These are phyloP conservation scores for Girardia tigrina DNA, from an alignment of 2,888 invertebrate species.

Conservation along the genomic window DNA sequence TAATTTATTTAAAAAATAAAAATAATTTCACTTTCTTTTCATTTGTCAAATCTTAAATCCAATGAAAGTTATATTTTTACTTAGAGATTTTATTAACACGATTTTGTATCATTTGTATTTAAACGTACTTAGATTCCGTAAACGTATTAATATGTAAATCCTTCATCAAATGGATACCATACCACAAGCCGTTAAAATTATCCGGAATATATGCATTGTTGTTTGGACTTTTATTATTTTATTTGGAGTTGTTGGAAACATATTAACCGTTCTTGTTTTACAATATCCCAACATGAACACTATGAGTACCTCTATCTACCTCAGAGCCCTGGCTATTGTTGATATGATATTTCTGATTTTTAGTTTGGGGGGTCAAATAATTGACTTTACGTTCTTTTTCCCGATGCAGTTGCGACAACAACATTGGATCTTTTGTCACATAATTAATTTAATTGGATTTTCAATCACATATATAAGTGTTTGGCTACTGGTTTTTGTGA, in stretches of 20 bases:
- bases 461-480: slow-evolving; percentile 28
- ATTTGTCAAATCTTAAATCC: too few relatives aligned
- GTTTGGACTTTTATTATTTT: slow-evolving; percentile 32
- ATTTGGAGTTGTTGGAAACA: slow-evolving; percentile 34
- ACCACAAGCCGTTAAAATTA: slow-evolving; percentile 12
- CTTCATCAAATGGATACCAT: slow-evolving; percentile 3
- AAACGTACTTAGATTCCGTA: too few relatives aligned
- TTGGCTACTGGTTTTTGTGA: slow-evolving; percentile 33
- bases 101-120: too few relatives aligned
- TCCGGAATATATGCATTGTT: slow-evolving; percentile 16
- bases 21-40: too few relatives aligned
- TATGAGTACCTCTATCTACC: slow-evolving; percentile 33
- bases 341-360: slow-evolving; percentile 34
- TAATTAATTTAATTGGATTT: neutral
- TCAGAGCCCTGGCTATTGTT: slow-evolving; percentile 33
- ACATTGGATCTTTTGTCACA: slow-evolving; percentile 2
- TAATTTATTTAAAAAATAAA: too few relatives aligned
- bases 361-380: slow-evolving; percentile 24
- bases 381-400: slow-evolving; percentile 32
- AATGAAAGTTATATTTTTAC: too few relatives aligned
- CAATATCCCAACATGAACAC: slow-evolving; percentile 27
- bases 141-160: too few relatives aligned
- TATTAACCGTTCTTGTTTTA: slow-evolving; percentile 34
- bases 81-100: too few relatives aligned
- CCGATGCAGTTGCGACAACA: slow-evolving; percentile 23